phyloP scores from a whole-genome alignment of 2,888 invertebrate genomes.

The Stenodema calcarata region DNA sequence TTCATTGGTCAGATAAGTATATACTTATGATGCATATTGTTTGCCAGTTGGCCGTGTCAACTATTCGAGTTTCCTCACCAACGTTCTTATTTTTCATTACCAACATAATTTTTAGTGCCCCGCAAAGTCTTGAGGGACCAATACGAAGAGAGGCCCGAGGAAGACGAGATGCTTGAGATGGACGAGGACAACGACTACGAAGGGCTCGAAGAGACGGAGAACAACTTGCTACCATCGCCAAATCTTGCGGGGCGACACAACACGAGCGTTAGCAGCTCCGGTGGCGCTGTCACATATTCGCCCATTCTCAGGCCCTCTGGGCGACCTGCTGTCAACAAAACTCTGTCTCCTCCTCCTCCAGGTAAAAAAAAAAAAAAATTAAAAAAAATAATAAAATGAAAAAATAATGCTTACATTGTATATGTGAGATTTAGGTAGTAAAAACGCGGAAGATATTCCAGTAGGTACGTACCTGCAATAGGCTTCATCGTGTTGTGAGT shows the following conservation, averaged over 20 bases:
- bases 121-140: constrained; percentile 82
- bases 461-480: too few relatives aligned
- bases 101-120: constrained; percentile 69
- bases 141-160: constrained; percentile 79
- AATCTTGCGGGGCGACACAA: constrained; percentile 61
- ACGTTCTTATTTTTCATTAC: too few relatives aligned
- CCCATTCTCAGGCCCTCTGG: constrained; percentile 25
- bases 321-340: constrained; percentile 25
- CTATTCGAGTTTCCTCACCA: background rate
- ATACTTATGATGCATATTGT: too few relatives aligned
- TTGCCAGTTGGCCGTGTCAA: too few relatives aligned
- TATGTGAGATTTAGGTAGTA: too few relatives aligned
- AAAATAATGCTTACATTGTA: too few relatives aligned
- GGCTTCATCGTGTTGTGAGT: too few relatives aligned
- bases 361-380: too few relatives aligned
- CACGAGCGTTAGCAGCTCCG: background rate
- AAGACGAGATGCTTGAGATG: constrained; percentile 71
- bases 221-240: constrained; percentile 66
- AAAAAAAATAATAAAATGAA: too few relatives aligned
- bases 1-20: too few relatives aligned
- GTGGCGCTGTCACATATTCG: constrained; percentile 21
- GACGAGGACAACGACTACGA: constrained; percentile 62
- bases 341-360: background rate
- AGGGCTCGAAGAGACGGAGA: constrained; percentile 63
- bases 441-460: too few relatives aligned